These are phyloP conservation scores for Dimorphilus gyrociliatus DNA, from an alignment of 2,888 invertebrate species.

Conservation along the genomic window DNA sequence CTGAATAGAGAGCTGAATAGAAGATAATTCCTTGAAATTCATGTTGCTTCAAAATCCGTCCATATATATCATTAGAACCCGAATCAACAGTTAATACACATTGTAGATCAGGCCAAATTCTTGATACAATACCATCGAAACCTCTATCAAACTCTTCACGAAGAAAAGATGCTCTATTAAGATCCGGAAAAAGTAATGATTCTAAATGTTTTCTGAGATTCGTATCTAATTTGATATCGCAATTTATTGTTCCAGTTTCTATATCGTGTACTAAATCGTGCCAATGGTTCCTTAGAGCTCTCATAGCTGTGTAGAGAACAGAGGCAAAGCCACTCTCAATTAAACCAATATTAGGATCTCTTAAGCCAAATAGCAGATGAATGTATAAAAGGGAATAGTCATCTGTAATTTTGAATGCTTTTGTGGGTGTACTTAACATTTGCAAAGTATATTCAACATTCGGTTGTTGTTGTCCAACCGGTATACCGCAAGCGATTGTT, in stretches of 20 bases:
- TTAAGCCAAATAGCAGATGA: constrained; percentile 28
- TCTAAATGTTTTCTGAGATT: constrained; percentile 17
- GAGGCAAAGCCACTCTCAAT: constrained; percentile 33
- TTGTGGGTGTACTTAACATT: constrained; percentile 24
- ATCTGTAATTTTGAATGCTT: constrained; percentile 20
- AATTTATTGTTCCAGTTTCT: constrained; percentile 17
- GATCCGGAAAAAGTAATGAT: constrained; percentile 17
- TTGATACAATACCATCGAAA: constrained; percentile 16
- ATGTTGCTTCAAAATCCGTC: constrained; percentile 5
- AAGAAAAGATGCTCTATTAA: constrained; percentile 21
- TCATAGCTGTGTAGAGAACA: constrained; percentile 21
- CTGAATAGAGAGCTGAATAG: constrained; percentile 30
- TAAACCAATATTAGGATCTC: constrained; percentile 24
- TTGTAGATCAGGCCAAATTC: constrained; percentile 24
- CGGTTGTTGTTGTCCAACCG: constrained; percentile 26
- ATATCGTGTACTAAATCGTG: constrained; percentile 21
- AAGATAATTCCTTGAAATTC: constrained; percentile 16
- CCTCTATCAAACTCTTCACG: constrained; percentile 17
- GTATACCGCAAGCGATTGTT: constrained; percentile 18
- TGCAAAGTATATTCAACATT: constrained; percentile 21
- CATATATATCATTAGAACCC: constrained; percentile 27
- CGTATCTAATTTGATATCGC: constrained; percentile 15
- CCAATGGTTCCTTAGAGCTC: constrained; percentile 18
- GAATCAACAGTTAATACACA: constrained; percentile 20
- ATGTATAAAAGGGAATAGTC: constrained; percentile 31